Evolutionary conservation across 2,888 invertebrate genomes (phyloP).

Genomic region (Hydropsyche betteni): DNA sequence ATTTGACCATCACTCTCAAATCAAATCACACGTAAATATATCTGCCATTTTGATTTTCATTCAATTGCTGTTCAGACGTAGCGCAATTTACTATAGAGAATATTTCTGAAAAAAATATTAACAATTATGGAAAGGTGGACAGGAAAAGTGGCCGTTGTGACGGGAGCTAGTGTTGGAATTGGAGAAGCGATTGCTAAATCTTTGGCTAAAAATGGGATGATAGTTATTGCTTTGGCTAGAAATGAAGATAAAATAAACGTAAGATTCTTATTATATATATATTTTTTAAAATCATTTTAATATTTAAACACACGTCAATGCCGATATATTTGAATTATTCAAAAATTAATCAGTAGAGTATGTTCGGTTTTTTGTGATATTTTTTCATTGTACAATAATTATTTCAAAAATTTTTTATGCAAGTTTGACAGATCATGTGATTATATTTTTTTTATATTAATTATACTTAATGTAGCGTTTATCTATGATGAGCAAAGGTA

Average conservation of each 20-base stretch:
- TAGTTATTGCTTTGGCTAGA: constrained; percentile 66
- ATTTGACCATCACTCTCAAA: no score
- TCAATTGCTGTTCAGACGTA: not conserved
- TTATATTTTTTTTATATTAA: no score
- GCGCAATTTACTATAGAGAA: not conserved
- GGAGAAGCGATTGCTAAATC: constrained; percentile 63
- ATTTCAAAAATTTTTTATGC: no score
- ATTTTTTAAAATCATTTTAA: no score
- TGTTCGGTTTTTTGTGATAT: no score
- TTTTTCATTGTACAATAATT: no score
- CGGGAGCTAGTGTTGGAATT: constrained; percentile 72
- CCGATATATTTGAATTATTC: no score
- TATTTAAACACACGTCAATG: no score
- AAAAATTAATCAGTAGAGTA: no score
- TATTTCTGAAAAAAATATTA: not conserved
- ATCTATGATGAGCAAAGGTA: constrained; percentile 4
- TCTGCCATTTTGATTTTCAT: no score
- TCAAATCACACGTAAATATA: no score
- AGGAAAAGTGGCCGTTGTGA: constrained; percentile 71
- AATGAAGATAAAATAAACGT: constrained; percentile 60
- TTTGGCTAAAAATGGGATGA: constrained; percentile 63
- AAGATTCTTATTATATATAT: not conserved
- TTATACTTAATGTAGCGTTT: constrained; percentile 18
- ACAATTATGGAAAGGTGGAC: constrained; percentile 67
- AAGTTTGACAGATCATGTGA: no score